phyloP scores from a whole-genome alignment of 2,113 vertebrate genomes.

The Leptodactylus fuscus region DNA sequence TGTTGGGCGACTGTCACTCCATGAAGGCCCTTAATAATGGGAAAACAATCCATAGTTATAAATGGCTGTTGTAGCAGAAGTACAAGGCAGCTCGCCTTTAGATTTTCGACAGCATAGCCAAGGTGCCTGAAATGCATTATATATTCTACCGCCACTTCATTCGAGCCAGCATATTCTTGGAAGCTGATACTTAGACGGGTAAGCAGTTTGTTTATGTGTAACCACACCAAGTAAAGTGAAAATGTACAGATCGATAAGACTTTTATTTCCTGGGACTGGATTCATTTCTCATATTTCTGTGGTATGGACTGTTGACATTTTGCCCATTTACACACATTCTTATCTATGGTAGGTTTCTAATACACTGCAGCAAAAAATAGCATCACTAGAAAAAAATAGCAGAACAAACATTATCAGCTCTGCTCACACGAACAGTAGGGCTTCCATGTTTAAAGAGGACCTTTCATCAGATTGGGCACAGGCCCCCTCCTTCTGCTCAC shows the following conservation, averaged over 20 bases:
- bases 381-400: too few species aligned
- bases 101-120: not conserved
- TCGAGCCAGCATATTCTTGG: not conserved
- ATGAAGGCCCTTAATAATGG: too few species aligned
- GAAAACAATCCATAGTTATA: too few species aligned
- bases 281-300: not conserved
- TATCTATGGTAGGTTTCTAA: not conserved
- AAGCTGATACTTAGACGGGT: not conserved
- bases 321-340: not conserved
- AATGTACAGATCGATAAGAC: not conserved
- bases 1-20: too few species aligned
- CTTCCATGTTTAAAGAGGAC: too few species aligned
- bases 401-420: too few species aligned
- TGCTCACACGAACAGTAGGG: too few species aligned
- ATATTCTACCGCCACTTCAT: not conserved
- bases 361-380: too few species aligned
- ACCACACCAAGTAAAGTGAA: conserved; percentile 8
- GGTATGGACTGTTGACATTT: not conserved
- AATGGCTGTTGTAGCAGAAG: too few species aligned
- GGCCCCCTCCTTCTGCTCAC: too few species aligned
- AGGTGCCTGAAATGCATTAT: not conserved
- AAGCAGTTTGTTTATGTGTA: conserved; percentile 15
- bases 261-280: conserved; percentile 9
- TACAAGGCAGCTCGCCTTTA: not conserved
- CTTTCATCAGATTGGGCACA: too few species aligned